phyloP scores from a whole-genome alignment of 2,888 invertebrate genomes.

The Drepanosiphum platanoidis region DNA sequence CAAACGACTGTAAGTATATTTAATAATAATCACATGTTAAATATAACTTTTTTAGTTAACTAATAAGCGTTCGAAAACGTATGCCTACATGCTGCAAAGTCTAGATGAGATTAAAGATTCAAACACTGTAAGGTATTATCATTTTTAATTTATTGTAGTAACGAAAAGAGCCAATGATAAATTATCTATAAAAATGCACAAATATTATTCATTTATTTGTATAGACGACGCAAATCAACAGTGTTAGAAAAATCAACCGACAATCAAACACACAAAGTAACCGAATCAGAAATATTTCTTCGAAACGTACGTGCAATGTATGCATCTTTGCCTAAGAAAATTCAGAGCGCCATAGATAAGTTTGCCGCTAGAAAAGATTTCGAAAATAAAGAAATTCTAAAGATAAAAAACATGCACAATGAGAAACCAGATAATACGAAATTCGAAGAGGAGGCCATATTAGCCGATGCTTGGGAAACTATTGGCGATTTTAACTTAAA shows the following conservation, averaged over 20 bases:
- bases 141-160: neutral
- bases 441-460: constrained; percentile 1
- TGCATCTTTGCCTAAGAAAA: constrained; percentile 43
- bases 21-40: neutral
- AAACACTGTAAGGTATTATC: constrained; percentile 25
- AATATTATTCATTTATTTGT: neutral
- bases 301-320: constrained; percentile 37
- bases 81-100: constrained; percentile 30
- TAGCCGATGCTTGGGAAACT: constrained; percentile 11
- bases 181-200: neutral
- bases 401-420: constrained; percentile 16
- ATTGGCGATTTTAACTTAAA: constrained; percentile 47
- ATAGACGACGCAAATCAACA: constrained; percentile 2
- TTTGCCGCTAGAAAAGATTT: constrained; percentile 31
- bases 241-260: neutral
- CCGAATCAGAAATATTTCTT: constrained; percentile 47
- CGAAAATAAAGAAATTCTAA: constrained; percentile 31
- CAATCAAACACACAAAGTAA: constrained; percentile 7
- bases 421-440: constrained; percentile 20
- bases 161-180: neutral
- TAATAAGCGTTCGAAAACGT: neutral
- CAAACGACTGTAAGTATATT: constrained; percentile 8
- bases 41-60: neutral
- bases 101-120: neutral
- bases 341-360: constrained; percentile 39